These are phyloP conservation scores for Tenthredo notha DNA, from an alignment of 2,888 invertebrate genomes.

Conservation along the genomic window DNA sequence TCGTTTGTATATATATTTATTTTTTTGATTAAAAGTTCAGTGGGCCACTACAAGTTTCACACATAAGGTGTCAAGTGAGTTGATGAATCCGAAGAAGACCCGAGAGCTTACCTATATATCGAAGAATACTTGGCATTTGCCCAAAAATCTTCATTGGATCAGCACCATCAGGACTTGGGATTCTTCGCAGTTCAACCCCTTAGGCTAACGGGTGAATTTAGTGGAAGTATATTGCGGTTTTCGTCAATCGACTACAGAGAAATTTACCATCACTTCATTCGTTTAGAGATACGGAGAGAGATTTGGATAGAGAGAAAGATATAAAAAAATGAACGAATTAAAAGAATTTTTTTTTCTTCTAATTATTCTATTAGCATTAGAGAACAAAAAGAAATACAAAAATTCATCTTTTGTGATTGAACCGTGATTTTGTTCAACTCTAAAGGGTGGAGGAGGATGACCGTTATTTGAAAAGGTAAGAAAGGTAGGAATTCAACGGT, in stretches of 20 bases:
- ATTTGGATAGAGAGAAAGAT: not conserved
- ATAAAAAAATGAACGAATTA: not conserved
- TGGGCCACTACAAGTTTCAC: constrained; percentile 19
- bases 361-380: not conserved
- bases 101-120: constrained; percentile 1
- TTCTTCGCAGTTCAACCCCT: not conserved
- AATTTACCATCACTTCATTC: not conserved
- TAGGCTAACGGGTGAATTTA: not conserved
- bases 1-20: not conserved
- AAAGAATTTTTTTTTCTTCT: not conserved
- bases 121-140: constrained; percentile 1
- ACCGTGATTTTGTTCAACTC: not conserved
- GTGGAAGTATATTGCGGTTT: not conserved
- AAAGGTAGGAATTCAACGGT: not conserved
- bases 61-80: constrained; percentile 43
- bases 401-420: not conserved
- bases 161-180: not conserved
- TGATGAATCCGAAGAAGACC: constrained; percentile 25
- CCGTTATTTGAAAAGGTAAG: not conserved
- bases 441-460: not conserved
- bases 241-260: not conserved
- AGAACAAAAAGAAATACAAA: not conserved
- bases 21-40: not conserved
- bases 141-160: constrained; percentile 43
- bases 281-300: not conserved